Evolutionary conservation across 2,113 vertebrate species (phyloP).

Genomic region (Corydoras maculifer): DNA sequence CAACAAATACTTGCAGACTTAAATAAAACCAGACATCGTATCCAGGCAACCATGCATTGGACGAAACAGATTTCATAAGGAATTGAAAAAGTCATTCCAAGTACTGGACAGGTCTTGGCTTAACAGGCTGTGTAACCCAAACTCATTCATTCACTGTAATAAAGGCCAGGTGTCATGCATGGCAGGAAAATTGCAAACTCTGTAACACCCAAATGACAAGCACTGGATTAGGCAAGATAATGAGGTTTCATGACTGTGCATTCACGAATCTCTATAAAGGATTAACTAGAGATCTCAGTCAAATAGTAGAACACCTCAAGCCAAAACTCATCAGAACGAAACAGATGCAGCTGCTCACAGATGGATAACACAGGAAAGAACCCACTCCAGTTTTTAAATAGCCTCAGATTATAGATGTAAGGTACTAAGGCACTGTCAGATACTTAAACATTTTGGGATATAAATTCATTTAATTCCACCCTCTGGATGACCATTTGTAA

Average conservation of each 20-base stretch:
- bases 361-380: neutral
- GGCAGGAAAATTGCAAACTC: neutral
- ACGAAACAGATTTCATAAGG: constrained; percentile 46
- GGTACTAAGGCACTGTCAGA: constrained; percentile 5
- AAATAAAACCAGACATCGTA: constrained; percentile 40
- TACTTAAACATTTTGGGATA: neutral
- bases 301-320: constrained; percentile 28
- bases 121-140: constrained; percentile 35
- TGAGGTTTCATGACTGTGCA: constrained; percentile 17
- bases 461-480: no score
- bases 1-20: constrained; percentile 43
- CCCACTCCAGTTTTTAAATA: constrained; percentile 6
- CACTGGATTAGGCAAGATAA: constrained; percentile 22
- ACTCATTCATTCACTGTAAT: neutral
- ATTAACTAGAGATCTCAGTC: constrained; percentile 34
- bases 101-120: constrained; percentile 53
- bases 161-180: constrained; percentile 1
- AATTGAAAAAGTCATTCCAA: constrained; percentile 38
- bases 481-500: no score
- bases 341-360: constrained; percentile 3
- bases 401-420: constrained; percentile 16
- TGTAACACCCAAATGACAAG: constrained; percentile 6
- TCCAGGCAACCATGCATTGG: no score
- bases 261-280: constrained; percentile 27
- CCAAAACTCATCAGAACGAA: constrained; percentile 13